Conservation (phyloP, 2,888 invertebrate species). For the Leucophenga maculata region DNA sequence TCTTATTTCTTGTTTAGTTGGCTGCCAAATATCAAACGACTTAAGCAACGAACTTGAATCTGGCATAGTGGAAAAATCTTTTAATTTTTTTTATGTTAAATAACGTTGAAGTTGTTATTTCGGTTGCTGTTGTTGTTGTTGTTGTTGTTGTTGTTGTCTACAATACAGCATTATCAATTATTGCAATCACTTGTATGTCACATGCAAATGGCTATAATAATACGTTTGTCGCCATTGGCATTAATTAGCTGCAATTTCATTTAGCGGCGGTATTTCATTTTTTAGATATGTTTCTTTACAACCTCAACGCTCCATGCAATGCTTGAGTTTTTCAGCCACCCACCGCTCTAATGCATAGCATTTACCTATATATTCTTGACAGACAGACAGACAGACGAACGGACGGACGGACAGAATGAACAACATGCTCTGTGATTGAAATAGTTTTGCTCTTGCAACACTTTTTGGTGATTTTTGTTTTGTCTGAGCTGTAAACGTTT, state of each 20-base stretch:
- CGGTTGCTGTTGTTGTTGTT: conserved; percentile 35
- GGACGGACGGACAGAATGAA: not conserved
- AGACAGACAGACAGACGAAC: not conserved
- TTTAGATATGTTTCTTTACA: conserved; percentile 16
- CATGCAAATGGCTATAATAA: conserved; percentile 57
- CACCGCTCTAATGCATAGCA: not conserved
- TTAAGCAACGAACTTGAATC: conserved; percentile 50
- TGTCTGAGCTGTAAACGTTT: conserved; percentile 24
- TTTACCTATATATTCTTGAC: too few relatives aligned
- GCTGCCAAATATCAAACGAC: conserved; percentile 45
- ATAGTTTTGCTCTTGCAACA: too few relatives aligned
- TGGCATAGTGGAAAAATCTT: too few relatives aligned
- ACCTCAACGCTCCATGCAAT: not conserved
- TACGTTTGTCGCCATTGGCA: conserved; percentile 25
- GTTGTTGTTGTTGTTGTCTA: conserved; percentile 51
- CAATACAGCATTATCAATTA: conserved; percentile 57
- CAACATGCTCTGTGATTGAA: too few relatives aligned
- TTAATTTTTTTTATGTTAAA: not conserved
- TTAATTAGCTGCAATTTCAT: conserved; percentile 59
- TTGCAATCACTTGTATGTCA: conserved; percentile 63
- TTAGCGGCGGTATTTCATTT: conserved; percentile 55
- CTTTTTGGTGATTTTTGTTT: conserved; percentile 13
- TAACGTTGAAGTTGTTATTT: conserved; percentile 21
- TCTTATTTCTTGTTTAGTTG: not conserved
- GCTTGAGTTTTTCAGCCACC: not conserved